These are phyloP conservation scores for Datnioides undecimradiatus DNA, from an alignment of 2,113 vertebrate genomes.

Conservation along the genomic window DNA sequence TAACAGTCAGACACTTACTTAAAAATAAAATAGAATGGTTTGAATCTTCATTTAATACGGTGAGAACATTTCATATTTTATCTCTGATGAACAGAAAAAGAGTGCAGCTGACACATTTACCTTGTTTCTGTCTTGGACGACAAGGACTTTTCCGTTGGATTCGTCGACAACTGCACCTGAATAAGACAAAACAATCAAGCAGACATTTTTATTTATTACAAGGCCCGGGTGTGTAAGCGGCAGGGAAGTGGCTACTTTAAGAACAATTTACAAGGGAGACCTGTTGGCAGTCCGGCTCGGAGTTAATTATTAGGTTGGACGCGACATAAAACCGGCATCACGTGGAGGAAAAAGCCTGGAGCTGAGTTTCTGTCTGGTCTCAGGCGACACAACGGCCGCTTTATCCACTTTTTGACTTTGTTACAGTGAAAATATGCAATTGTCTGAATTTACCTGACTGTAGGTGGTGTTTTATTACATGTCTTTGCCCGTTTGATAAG, in stretches of 20 bases:
- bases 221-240: neutral
- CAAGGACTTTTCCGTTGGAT: constrained; percentile 90
- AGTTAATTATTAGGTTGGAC: constrained; percentile 28
- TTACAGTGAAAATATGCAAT: too few species aligned
- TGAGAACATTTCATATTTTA: neutral
- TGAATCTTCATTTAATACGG: neutral
- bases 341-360: neutral
- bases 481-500: too few species aligned
- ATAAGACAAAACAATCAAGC: constrained; percentile 9
- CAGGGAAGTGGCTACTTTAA: neutral
- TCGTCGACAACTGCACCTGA: constrained; percentile 94
- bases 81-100: neutral
- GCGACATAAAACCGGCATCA: constrained; percentile 7
- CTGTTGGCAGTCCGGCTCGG: neutral
- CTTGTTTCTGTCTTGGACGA: constrained; percentile 95
- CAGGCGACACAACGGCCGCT: neutral
- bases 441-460: too few species aligned
- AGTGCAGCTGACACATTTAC: constrained; percentile 66
- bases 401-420: neutral
- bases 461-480: neutral
- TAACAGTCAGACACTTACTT: too few species aligned
- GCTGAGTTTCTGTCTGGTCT: neutral
- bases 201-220: neutral
- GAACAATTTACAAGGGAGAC: neutral
- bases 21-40: too few species aligned